These are phyloP conservation scores for Boloria selene DNA, from an alignment of 2,888 invertebrate genomes.

Conservation along the genomic window DNA sequence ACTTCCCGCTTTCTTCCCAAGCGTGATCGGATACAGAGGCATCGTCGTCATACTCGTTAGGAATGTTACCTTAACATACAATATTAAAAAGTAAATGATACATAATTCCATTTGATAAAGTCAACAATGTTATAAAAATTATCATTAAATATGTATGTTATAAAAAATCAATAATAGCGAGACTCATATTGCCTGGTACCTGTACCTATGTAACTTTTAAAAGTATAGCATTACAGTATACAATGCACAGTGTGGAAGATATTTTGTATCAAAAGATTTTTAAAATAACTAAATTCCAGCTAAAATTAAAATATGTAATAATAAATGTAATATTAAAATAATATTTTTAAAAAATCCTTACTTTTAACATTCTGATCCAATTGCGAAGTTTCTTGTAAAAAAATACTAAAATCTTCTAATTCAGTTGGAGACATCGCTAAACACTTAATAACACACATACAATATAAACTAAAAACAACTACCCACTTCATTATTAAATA, in stretches of 20 bases:
- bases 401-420: slow-evolving; percentile 71
- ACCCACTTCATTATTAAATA: slow-evolving; percentile 55
- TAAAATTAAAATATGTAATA: background rate
- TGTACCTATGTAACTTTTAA: too few species aligned
- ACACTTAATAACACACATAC: slow-evolving; percentile 63
- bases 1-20: slow-evolving; percentile 79
- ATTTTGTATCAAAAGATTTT: background rate
- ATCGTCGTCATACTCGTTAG: slow-evolving; percentile 62
- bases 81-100: slow-evolving; percentile 5
- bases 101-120: slow-evolving; percentile 2
- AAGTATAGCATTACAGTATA: too few species aligned
- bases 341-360: slow-evolving; percentile 50
- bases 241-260: too few species aligned
- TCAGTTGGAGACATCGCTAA: slow-evolving; percentile 63
- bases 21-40: slow-evolving; percentile 66
- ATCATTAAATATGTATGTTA: too few species aligned
- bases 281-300: background rate
- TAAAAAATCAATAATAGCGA: too few species aligned
- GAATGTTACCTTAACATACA: slow-evolving; percentile 50
- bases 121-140: background rate
- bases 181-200: too few species aligned
- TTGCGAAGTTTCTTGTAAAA: slow-evolving; percentile 66
- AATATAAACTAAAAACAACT: slow-evolving; percentile 54
- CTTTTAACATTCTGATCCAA: slow-evolving; percentile 73
- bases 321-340: background rate